phyloP scores from a whole-genome alignment of 2,888 invertebrate species.

The Stenodema calcarata region DNA sequence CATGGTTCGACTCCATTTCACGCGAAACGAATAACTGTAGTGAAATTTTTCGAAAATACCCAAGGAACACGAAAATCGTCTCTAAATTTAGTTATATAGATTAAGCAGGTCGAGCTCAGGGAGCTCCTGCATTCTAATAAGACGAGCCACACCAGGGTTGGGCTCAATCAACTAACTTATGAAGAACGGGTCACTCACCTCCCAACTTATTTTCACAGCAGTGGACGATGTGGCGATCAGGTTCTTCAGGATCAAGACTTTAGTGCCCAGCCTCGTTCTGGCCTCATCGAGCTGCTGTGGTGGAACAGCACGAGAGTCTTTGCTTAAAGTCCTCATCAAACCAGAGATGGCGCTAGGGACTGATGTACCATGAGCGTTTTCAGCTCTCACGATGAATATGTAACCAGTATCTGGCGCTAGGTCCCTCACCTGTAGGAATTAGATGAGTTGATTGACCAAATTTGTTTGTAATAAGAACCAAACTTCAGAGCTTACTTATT shows the following conservation, averaged over 20 bases:
- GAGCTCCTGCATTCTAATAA: too few species aligned
- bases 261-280: constrained; percentile 75
- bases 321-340: constrained; percentile 71
- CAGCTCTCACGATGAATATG: constrained; percentile 83
- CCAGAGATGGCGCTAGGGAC: constrained; percentile 79
- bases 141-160: too few species aligned
- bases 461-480: not conserved
- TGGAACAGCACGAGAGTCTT: constrained; percentile 68
- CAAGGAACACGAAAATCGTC: too few species aligned
- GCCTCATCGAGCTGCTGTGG: constrained; percentile 80
- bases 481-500: not conserved
- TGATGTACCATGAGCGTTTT: constrained; percentile 85
- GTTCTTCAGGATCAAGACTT: constrained; percentile 74
- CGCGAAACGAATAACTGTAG: too few species aligned
- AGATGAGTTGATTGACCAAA: not conserved
- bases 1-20: too few species aligned
- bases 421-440: constrained; percentile 65
- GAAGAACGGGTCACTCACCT: too few species aligned
- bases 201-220: constrained; percentile 80
- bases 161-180: too few species aligned
- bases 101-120: too few species aligned
- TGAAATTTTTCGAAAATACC: too few species aligned
- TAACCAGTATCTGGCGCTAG: constrained; percentile 82
- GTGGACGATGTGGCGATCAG: constrained; percentile 76
- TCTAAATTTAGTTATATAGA: too few species aligned